A percentile compares a stretch with the other conserved stretches of the same genome.
These are phyloP conservation scores for Coturnix japonica DNA, from an alignment of 2,113 vertebrate species.

Conservation along the genomic window DNA sequence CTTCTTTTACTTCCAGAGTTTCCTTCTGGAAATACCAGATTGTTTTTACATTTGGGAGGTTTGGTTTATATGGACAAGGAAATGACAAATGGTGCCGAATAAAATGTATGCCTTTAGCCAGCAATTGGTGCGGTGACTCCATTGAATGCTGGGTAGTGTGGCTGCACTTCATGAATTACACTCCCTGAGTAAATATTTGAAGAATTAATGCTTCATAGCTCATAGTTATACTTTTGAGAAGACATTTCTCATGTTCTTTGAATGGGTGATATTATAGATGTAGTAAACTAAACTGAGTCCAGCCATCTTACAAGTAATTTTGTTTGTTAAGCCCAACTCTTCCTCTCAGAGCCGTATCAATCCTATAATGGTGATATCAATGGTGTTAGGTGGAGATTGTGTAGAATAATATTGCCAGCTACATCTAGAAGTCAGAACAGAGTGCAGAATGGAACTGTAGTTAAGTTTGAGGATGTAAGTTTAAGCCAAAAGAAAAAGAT, in stretches of 20 bases:
- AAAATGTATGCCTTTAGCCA: background rate
- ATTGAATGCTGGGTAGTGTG: background rate
- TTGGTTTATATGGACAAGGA: background rate
- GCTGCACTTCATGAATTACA: accelerated
- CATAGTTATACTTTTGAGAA: background rate
- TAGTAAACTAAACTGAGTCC: background rate
- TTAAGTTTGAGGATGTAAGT: background rate
- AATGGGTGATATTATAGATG: background rate
- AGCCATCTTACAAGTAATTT: background rate
- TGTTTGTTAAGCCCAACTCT: background rate
- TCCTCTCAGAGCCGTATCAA: background rate
- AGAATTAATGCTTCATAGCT: background rate
- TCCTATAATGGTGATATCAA: background rate
- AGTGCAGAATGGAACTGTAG: background rate
- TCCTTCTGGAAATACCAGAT: background rate
- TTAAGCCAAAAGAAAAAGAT: background rate
- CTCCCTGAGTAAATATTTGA: background rate
- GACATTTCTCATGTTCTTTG: background rate
- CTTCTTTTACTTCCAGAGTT: background rate
- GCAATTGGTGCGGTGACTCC: background rate
- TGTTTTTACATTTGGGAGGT: background rate
- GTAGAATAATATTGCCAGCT: background rate
- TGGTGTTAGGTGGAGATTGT: background rate
- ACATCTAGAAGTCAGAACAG: background rate
- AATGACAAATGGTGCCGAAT: background rate